Evolutionary conservation across 2,888 invertebrate species (phyloP).

Genomic region (Hirtodrosophila alboralis): DNA sequence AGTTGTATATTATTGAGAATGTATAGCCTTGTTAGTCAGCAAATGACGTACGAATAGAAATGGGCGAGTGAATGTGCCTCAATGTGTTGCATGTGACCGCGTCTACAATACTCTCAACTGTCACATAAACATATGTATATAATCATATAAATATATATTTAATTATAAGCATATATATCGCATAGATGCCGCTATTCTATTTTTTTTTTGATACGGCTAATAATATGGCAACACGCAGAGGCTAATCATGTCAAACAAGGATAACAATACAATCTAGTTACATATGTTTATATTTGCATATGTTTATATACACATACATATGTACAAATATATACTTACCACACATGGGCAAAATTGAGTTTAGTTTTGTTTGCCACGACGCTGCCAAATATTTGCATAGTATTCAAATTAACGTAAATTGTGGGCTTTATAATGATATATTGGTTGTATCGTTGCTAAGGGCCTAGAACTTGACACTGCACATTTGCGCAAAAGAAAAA

Average conservation of each 20-base stretch:
- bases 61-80: conserved; percentile 29
- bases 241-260: conserved; percentile 34
- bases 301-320: conserved; percentile 4
- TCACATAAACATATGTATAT: conserved; percentile 22
- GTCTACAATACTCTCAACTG: too few species aligned
- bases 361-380: conserved; percentile 31
- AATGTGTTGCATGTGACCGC: conserved; percentile 36
- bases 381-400: conserved; percentile 53
- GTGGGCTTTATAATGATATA: conserved; percentile 16
- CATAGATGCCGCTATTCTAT: conserved; percentile 51
- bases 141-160: conserved; percentile 20
- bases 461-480: conserved; percentile 43
- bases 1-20: conserved; percentile 6
- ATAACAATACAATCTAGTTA: conserved; percentile 23
- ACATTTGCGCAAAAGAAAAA: conserved; percentile 23
- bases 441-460: conserved; percentile 43
- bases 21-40: conserved; percentile 46
- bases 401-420: conserved; percentile 32
- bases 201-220: conserved; percentile 39
- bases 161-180: conserved; percentile 41
- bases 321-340: conserved; percentile 3
- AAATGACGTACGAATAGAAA: conserved; percentile 53
- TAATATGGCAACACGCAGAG: conserved; percentile 52
- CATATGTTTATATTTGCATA: not conserved
- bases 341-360: conserved; percentile 11